phyloP scores from a whole-genome alignment of 2,888 invertebrate species.

The Orthosia gothica region DNA sequence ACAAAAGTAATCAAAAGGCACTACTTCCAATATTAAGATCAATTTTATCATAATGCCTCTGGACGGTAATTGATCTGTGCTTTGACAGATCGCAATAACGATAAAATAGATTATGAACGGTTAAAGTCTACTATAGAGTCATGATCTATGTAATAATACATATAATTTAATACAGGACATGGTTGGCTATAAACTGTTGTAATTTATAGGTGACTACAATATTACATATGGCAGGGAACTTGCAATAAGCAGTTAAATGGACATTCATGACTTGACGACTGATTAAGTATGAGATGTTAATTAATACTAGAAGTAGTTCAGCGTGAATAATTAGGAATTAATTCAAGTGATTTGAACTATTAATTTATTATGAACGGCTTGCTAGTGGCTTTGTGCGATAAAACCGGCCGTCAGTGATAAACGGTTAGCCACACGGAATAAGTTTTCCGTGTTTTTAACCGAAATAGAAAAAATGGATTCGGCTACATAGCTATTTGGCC shows the following conservation, averaged over 20 bases:
- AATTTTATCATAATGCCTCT: conserved; percentile 44
- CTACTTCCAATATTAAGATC: conserved; percentile 24
- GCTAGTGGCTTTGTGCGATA: conserved; percentile 24
- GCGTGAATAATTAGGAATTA: conserved; percentile 35
- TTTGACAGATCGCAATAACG: conserved; percentile 50
- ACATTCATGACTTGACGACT: conserved; percentile 19
- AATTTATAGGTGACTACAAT: conserved; percentile 58
- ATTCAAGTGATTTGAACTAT: conserved; percentile 35
- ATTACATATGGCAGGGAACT: conserved; percentile 33
- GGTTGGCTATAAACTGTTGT: conserved; percentile 44
- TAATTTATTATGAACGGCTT: conserved; percentile 20
- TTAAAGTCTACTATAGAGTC: conserved; percentile 41
- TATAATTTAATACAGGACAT: conserved; percentile 53
- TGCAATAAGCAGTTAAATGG: conserved; percentile 17
- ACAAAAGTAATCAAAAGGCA: conserved; percentile 17
- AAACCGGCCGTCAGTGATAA: conserved; percentile 27
- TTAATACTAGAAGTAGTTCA: conserved; percentile 30
- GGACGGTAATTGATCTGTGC: conserved; percentile 45
- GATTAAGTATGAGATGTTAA: conserved; percentile 47
- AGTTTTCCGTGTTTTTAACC: background rate
- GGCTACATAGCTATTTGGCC: background rate
- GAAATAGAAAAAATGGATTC: background rate
- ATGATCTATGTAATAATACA: conserved; percentile 53
- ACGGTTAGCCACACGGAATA: background rate
- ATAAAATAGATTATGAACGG: conserved; percentile 58